A percentile compares a stretch with the other conserved stretches of the same genome.
phyloP scores from a whole-genome alignment of 2,113 vertebrate species.

The Electrona antarctica region DNA sequence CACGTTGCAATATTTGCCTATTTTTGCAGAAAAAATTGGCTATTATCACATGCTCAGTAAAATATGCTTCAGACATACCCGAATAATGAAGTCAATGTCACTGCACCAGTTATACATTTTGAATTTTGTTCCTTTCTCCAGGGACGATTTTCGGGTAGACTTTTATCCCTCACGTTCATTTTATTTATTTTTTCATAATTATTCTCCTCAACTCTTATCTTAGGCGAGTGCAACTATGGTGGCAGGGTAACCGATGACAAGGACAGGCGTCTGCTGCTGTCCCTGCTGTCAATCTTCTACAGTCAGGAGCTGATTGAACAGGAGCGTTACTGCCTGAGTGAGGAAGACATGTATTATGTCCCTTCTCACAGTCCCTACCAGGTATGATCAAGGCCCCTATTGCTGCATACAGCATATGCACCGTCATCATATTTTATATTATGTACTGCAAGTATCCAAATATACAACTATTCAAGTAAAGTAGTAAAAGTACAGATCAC shows the following conservation, averaged over 20 bases:
- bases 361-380: slow-evolving; percentile 85
- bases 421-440: background rate
- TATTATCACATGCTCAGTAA: too few relatives aligned
- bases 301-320: slow-evolving; percentile 80
- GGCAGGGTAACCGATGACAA: slow-evolving; percentile 95
- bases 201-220: slow-evolving; percentile 19
- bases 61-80: too few relatives aligned
- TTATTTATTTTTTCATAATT: background rate
- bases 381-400: slow-evolving; percentile 69
- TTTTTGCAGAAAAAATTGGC: too few relatives aligned
- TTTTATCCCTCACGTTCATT: background rate
- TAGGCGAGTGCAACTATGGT: slow-evolving; percentile 96
- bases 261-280: slow-evolving; percentile 90
- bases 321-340: slow-evolving; percentile 81
- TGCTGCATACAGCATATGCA: background rate
- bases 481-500: too few relatives aligned
- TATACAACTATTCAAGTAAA: too few relatives aligned
- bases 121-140: too few relatives aligned
- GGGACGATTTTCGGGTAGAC: too few relatives aligned
- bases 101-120: too few relatives aligned
- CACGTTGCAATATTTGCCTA: too few relatives aligned
- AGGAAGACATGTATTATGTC: slow-evolving; percentile 83
- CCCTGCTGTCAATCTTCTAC: slow-evolving; percentile 89
- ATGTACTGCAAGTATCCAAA: background rate
- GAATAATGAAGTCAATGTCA: too few relatives aligned